phyloP scores from a whole-genome alignment of 2,113 vertebrate species.

The Vombatus ursinus region DNA sequence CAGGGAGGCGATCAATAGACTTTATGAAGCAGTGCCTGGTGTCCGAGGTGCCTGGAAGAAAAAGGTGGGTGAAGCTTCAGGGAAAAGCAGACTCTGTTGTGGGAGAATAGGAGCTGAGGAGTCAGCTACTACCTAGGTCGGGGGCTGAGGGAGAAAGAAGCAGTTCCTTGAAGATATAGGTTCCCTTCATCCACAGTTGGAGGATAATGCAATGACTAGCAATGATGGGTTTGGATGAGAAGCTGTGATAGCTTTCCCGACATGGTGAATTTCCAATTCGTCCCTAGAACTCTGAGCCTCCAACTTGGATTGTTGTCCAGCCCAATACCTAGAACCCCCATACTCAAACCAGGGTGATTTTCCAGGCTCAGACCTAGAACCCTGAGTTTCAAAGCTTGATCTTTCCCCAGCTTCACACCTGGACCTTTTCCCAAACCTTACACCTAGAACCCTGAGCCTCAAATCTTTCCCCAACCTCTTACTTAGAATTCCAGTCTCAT shows the following conservation, averaged over 20 bases:
- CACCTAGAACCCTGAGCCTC: too few relatives aligned
- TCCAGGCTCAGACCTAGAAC: not conserved
- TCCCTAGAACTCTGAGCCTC: not conserved
- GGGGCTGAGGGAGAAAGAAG: not conserved
- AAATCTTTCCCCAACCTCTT: not conserved
- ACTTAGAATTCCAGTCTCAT: not conserved
- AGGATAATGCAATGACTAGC: not conserved
- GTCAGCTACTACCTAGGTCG: not conserved
- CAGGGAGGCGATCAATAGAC: conserved; percentile 97
- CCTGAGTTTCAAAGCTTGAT: not conserved
- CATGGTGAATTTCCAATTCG: not conserved
- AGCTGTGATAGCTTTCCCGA: not conserved
- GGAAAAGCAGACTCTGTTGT: not conserved
- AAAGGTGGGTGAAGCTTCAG: conserved; percentile 86
- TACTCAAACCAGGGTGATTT: not conserved
- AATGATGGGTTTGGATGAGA: not conserved
- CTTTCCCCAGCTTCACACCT: too few relatives aligned
- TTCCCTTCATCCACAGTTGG: not conserved
- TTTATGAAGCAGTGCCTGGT: conserved; percentile 94
- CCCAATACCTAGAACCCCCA: not conserved
- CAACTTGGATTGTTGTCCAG: not conserved
- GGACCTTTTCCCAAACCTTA: too few relatives aligned
- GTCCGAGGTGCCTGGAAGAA: conserved; percentile 94
- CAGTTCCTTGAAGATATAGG: not conserved
- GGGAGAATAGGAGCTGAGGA: not conserved